Conservation (phyloP, 2,797 vertebrate species). For the Sebastes cheni region DNA sequence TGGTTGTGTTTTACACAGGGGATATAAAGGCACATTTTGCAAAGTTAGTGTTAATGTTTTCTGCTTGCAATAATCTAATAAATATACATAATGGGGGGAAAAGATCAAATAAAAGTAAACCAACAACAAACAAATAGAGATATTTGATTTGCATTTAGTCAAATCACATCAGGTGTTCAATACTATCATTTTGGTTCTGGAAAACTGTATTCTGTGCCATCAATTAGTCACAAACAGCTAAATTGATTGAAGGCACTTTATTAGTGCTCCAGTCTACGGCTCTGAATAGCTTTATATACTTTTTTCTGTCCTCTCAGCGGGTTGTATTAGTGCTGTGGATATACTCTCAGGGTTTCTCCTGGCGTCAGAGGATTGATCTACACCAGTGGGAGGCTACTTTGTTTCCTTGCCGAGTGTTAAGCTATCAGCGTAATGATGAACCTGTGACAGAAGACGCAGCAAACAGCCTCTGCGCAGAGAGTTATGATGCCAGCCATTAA, state of each 20-base stretch:
- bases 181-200: background rate
- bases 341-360: constrained; percentile 46
- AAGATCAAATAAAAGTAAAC: background rate
- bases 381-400: constrained; percentile 63
- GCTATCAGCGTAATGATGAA: constrained; percentile 84
- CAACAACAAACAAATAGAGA: background rate
- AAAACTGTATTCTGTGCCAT: background rate
- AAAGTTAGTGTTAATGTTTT: background rate
- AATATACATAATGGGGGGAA: background rate
- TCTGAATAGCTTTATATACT: constrained; percentile 27
- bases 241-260: constrained; percentile 18
- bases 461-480: constrained; percentile 65
- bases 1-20: background rate
- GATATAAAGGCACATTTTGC: background rate
- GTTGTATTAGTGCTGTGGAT: constrained; percentile 48
- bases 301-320: constrained; percentile 23
- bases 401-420: constrained; percentile 75
- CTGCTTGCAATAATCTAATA: background rate
- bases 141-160: background rate
- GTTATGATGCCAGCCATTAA: constrained; percentile 75
- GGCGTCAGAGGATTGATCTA: constrained; percentile 69
- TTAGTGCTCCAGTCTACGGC: constrained; percentile 1
- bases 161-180: background rate
- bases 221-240: background rate
- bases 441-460: constrained; percentile 71